Evolutionary conservation across 2,888 invertebrate species (phyloP).

Genomic region (Eupithecia tripunctaria): DNA sequence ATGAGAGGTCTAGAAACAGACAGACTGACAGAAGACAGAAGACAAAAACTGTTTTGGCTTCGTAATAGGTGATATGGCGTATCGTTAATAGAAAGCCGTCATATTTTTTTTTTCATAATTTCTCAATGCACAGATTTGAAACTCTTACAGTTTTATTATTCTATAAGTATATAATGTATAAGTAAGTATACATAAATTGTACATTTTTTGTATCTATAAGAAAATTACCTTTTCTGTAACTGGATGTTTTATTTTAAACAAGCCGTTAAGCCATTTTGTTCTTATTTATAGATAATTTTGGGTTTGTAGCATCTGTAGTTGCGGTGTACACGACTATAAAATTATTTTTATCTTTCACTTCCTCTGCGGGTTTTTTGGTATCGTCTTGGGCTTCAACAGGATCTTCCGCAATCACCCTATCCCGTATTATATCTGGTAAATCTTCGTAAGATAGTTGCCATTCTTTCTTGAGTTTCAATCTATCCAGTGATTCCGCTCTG

Average conservation of each 20-base stretch:
- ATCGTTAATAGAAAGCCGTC: no score
- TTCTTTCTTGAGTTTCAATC: slow-evolving; percentile 67
- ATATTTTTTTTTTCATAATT: no score
- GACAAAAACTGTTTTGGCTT: no score
- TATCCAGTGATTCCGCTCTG: slow-evolving; percentile 66
- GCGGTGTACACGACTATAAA: slow-evolving; percentile 63
- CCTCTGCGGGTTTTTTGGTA: not conserved
- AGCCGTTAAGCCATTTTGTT: slow-evolving; percentile 43
- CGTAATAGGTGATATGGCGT: no score
- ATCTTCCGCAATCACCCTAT: no score
- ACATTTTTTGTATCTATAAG: not conserved
- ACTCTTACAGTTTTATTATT: no score
- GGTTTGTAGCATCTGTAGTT: slow-evolving; percentile 38
- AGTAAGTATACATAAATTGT: not conserved
- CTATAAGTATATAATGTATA: no score
- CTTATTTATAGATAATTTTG: slow-evolving; percentile 27
- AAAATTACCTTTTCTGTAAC: not conserved
- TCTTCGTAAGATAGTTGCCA: slow-evolving; percentile 68
- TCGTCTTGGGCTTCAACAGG: not conserved
- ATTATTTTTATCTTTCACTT: slow-evolving; percentile 23
- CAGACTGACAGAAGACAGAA: no score
- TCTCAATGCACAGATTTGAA: no score
- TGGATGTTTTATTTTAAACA: not conserved
- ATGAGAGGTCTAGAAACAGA: no score
- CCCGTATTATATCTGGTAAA: slow-evolving; percentile 48